A percentile compares a stretch with the other conserved stretches of the same genome.
phyloP scores from a whole-genome alignment of 2,797 vertebrate genomes.

The Apogon hyalosoma region DNA sequence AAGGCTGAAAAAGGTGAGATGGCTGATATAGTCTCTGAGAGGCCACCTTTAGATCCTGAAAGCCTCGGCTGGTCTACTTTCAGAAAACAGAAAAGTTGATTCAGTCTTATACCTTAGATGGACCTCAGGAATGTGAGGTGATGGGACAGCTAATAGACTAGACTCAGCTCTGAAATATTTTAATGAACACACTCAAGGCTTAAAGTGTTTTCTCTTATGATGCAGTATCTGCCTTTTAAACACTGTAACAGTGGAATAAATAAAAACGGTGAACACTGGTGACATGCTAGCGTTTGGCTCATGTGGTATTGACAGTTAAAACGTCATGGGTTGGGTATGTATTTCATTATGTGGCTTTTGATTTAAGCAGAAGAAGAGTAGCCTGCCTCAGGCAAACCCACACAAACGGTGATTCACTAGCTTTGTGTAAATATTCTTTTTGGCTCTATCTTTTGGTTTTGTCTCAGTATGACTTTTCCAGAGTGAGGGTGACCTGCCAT shows the following conservation, averaged over 20 bases:
- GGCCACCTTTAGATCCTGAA: slow-evolving; percentile 28
- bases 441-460: slow-evolving; percentile 79
- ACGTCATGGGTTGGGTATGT: slow-evolving; percentile 46
- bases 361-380: slow-evolving; percentile 67
- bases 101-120: slow-evolving; percentile 19
- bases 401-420: slow-evolving; percentile 84
- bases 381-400: slow-evolving; percentile 81
- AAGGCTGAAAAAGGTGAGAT: slow-evolving; percentile 85
- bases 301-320: slow-evolving; percentile 58
- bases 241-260: slow-evolving; percentile 37
- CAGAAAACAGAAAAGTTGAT: slow-evolving; percentile 37
- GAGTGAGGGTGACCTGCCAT: slow-evolving; percentile 70
- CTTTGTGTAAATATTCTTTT: slow-evolving; percentile 90
- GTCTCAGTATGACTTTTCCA: slow-evolving; percentile 85
- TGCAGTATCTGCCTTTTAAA: slow-evolving; percentile 23
- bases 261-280: slow-evolving; percentile 22
- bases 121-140: slow-evolving; percentile 38
- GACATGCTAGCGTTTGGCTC: slow-evolving; percentile 40
- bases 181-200: neutral
- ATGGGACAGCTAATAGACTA: slow-evolving; percentile 5
- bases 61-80: slow-evolving; percentile 19
- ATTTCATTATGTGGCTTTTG: slow-evolving; percentile 69
- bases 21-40: slow-evolving; percentile 84
- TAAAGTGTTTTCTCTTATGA: neutral
- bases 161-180: slow-evolving; percentile 1